Conservation (phyloP, 2,888 invertebrate species). For the Cordilura impudica region DNA sequence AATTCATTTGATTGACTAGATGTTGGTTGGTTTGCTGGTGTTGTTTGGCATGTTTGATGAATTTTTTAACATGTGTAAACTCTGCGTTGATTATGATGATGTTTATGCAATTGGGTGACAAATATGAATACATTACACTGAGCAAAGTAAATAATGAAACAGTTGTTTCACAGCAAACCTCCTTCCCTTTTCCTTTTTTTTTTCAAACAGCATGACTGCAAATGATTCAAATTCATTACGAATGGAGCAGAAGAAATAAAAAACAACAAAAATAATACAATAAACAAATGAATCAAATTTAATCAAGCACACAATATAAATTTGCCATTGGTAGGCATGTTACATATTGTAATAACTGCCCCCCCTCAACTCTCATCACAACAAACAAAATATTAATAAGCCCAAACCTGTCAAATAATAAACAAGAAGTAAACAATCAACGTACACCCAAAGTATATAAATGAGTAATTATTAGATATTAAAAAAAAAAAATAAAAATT, state of each 20-base stretch:
- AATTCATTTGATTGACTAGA: constrained; percentile 56
- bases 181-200: background rate
- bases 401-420: background rate
- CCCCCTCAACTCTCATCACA: background rate
- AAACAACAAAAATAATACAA: constrained; percentile 42
- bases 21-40: constrained; percentile 19
- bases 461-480: background rate
- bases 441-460: background rate
- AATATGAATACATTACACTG: constrained; percentile 60
- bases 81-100: constrained; percentile 41
- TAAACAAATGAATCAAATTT: constrained; percentile 54
- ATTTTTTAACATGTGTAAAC: constrained; percentile 56
- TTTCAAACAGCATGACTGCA: constrained; percentile 3
- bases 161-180: constrained; percentile 53
- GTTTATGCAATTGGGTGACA: constrained; percentile 57
- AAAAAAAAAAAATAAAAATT: too few relatives aligned
- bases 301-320: constrained; percentile 51
- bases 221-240: constrained; percentile 48
- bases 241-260: constrained; percentile 7
- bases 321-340: background rate
- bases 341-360: background rate
- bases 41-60: constrained; percentile 14
- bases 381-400: background rate
- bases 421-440: background rate
- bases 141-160: constrained; percentile 53